Base-by-base conservation (phyloP, 1,140 invertebrate species). In the Uloborus diversus region DNA sequence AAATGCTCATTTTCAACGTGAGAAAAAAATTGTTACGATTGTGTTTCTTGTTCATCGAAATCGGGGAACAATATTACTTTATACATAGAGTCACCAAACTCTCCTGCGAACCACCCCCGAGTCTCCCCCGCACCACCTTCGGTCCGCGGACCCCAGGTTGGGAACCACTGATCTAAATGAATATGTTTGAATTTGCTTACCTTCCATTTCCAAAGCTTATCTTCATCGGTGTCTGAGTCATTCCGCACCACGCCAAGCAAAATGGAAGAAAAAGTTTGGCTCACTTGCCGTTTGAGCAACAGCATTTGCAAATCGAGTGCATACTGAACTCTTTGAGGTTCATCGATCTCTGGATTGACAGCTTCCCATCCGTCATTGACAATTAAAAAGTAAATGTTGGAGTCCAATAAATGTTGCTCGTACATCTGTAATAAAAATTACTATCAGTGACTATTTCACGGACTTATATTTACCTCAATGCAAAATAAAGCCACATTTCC, bases 301-400 rank as follows among this genome's bases (percentile, higher is more conserved):
- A 79, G 42, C 64, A 79, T 4, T 14, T 59, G 27, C 1, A 79
- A 4, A 11, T 79, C 76, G 30, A 79, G 28, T 14, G 4, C 20
- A n/a, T 79, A 79, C 7, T 14, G 14, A 13, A 79, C 76, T 1
- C 4, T 17, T 35, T 79, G 76, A 1, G 76, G 76, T 3, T 3
- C 17, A 1, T 79, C 76, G 0, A 79, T 79, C 35, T 79, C 76
- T 0, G 76, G 76, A 20, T 79, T 79, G 3, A 17, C 17, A 27
- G 42, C 13, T n/a, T 79, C 65, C 76, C 76, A 79, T 2, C 76
- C 76, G 33, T 79, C 76, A 13, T 79, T 79, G 1, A 79, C 76
- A 13, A 79, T 79, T 27, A 79, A 25, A 27, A 59, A 79, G 0
- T 33, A 27, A n/a, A 69, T 28, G 7, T 32, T 32, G 17, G 64